These are phyloP conservation scores for Andricus quercusramuli DNA, from an alignment of 2,888 invertebrate genomes.

Conservation along the genomic window DNA sequence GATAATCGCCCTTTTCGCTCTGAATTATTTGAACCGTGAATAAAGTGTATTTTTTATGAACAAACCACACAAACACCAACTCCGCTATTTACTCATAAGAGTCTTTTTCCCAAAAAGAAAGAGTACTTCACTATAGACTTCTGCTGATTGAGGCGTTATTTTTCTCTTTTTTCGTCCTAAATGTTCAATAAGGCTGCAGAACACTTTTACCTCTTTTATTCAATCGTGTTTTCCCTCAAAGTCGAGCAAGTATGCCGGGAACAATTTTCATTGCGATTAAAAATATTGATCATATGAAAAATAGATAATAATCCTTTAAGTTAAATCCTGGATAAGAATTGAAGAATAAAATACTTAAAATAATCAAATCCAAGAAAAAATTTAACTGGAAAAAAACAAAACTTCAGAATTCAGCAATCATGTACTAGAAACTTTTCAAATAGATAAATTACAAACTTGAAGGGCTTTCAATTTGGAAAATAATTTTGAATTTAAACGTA, in stretches of 20 bases:
- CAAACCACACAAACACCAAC: background rate
- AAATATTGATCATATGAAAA: background rate
- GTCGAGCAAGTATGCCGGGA: background rate
- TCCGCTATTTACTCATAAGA: background rate
- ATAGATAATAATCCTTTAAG: background rate
- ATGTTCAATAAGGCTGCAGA: background rate
- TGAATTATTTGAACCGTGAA: background rate
- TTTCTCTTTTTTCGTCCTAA: background rate
- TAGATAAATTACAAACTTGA: too few species aligned
- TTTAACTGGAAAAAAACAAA: too few species aligned
- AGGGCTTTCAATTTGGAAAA: too few species aligned
- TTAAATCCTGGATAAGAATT: background rate
- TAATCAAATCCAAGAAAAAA: background rate
- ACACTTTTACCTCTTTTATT: background rate
- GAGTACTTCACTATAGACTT: background rate
- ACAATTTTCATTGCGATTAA: background rate
- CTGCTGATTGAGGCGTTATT: background rate
- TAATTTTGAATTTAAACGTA: too few species aligned
- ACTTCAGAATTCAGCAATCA: too few species aligned
- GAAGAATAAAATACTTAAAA: background rate
- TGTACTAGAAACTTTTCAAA: too few species aligned
- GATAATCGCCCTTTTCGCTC: background rate
- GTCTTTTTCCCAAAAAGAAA: background rate
- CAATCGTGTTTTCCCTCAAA: background rate
- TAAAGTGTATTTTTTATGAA: background rate